Conservation (phyloP, 2,113 vertebrate species). For the Leucoraja erinaceus region DNA sequence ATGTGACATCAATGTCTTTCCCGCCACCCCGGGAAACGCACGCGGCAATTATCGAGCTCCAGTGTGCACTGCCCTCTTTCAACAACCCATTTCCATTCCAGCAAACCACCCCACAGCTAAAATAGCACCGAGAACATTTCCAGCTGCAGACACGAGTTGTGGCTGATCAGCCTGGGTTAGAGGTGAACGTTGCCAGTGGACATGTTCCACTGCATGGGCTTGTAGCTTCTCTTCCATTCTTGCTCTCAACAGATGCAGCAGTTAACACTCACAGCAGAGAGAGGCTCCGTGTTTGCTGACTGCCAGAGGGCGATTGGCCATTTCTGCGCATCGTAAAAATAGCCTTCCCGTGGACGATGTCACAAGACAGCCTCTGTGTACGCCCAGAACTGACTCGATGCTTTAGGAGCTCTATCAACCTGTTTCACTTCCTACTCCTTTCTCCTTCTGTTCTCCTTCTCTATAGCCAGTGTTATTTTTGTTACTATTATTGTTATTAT, state of each 20-base stretch:
- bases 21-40: not conserved
- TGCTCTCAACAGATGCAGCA: not conserved
- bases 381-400: not conserved
- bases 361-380: not conserved
- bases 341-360: not conserved
- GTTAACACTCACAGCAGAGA: not conserved
- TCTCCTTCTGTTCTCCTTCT: not conserved
- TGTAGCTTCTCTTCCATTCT: not conserved
- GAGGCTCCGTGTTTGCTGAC: not conserved
- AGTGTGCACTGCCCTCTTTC: not conserved
- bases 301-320: not conserved
- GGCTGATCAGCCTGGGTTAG: too few species aligned
- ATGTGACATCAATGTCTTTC: not conserved
- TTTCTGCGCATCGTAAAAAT: not conserved
- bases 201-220: not conserved
- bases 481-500: not conserved
- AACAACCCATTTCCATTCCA: not conserved
- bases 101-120: not conserved
- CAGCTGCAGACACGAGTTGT: too few species aligned
- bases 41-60: not conserved
- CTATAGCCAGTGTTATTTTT: not conserved
- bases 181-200: not conserved
- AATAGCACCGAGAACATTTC: not conserved
- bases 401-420: not conserved
- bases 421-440: not conserved